Evolutionary conservation across 2,797 vertebrate genomes (phyloP).

Genomic region (Toxotes lorentzi): DNA sequence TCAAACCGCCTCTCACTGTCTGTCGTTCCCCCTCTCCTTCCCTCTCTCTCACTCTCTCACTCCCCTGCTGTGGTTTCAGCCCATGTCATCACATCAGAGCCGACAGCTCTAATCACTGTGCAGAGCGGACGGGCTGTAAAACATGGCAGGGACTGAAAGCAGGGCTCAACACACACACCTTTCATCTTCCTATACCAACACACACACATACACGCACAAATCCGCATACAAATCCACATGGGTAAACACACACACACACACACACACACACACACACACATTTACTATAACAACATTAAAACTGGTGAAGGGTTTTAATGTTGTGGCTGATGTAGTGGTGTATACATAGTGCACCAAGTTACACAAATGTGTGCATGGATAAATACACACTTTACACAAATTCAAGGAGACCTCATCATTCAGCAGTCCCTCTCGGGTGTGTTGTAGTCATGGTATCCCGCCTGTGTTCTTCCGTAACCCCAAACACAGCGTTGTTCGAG

Average conservation of each 20-base stretch:
- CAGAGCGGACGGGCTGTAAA: slow-evolving; percentile 83
- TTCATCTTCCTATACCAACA: slow-evolving; percentile 75
- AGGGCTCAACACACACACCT: slow-evolving; percentile 80
- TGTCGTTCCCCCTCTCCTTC: slow-evolving; percentile 33
- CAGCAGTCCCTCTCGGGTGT: slow-evolving; percentile 47
- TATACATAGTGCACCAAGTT: slow-evolving; percentile 31
- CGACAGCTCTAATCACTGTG: slow-evolving; percentile 83
- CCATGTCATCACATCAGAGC: slow-evolving; percentile 84
- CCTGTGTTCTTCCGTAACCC: slow-evolving; percentile 70
- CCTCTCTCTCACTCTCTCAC: slow-evolving; percentile 45
- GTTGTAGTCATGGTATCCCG: slow-evolving; percentile 67
- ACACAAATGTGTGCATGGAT: background rate
- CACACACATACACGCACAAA: slow-evolving; percentile 8
- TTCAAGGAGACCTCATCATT: slow-evolving; percentile 59
- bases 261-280: slow-evolving; percentile 51
- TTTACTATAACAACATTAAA: slow-evolving; percentile 1
- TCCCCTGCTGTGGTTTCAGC: slow-evolving; percentile 80
- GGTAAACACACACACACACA: no score
- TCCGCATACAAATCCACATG: no score
- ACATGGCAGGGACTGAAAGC: slow-evolving; percentile 87
- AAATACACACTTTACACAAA: slow-evolving; percentile 28
- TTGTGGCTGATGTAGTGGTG: no score
- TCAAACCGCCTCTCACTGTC: slow-evolving; percentile 58
- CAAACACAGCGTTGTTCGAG: slow-evolving; percentile 63
- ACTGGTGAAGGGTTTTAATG: no score